These are phyloP conservation scores for Empidonax traillii DNA, from an alignment of 2,113 vertebrate species.

Conservation along the genomic window DNA sequence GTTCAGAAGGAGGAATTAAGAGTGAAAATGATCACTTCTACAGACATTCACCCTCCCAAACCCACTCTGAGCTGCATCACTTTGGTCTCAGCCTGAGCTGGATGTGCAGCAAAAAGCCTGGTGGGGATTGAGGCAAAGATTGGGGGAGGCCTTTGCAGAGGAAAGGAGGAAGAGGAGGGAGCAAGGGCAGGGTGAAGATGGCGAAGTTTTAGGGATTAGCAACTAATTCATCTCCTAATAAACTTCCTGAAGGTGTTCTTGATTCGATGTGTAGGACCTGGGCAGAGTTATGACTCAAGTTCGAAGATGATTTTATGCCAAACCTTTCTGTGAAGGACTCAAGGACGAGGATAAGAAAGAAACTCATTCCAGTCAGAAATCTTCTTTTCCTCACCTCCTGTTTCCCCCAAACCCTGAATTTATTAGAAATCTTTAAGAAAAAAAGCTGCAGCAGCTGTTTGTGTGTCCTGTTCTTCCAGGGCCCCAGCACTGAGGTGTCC, in stretches of 20 bases:
- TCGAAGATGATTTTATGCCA: background rate
- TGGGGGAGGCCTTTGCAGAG: background rate
- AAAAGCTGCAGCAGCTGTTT: background rate
- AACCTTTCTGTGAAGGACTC: background rate
- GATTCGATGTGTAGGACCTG: rapidly evolving
- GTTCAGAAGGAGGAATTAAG: background rate
- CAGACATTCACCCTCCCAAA: background rate
- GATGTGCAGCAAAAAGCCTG: background rate
- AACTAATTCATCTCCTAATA: background rate
- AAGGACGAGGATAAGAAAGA: background rate
- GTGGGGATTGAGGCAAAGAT: background rate
- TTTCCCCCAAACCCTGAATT: background rate
- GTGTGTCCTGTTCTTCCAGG: background rate
- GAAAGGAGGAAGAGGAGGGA: background rate
- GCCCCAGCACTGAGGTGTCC: rapidly evolving
- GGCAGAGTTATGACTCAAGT: too few species aligned
- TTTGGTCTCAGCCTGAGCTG: background rate
- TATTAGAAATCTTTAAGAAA: background rate
- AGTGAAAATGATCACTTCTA: background rate
- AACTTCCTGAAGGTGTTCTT: background rate
- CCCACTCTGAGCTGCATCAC: rapidly evolving
- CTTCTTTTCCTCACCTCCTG: background rate
- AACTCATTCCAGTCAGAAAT: background rate
- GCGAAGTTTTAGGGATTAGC: background rate
- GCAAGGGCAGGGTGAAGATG: background rate